Evolutionary conservation across 2,888 invertebrate species (phyloP).

Genomic region (Alloscopus bannaensis): DNA sequence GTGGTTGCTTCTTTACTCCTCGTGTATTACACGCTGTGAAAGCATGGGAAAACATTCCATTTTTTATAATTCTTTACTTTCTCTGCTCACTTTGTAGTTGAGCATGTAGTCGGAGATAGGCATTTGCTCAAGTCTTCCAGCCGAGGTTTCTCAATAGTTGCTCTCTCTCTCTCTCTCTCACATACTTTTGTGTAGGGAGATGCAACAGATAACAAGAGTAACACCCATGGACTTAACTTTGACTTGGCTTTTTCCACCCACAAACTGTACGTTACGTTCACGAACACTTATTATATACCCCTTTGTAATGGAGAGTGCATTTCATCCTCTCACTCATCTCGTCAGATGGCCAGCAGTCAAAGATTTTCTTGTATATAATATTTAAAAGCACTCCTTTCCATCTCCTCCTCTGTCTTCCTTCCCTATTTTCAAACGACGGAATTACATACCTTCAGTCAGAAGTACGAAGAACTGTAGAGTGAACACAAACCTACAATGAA

Average conservation of each 20-base stretch:
- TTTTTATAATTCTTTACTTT: background rate
- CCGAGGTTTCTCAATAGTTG: background rate
- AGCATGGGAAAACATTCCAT: background rate
- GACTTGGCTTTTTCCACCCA: conserved; percentile 1
- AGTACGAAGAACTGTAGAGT: no score
- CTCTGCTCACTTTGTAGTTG: background rate
- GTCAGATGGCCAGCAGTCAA: conserved; percentile 3
- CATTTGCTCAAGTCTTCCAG: background rate
- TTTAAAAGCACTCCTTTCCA: conserved; percentile 10
- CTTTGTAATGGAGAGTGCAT: background rate
- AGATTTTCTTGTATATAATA: conserved; percentile 17
- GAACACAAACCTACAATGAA: no score
- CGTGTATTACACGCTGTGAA: background rate
- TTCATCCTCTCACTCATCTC: background rate
- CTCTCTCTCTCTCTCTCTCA: no score
- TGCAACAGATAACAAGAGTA: no score
- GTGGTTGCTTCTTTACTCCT: background rate
- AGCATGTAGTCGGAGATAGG: background rate
- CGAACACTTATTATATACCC: background rate
- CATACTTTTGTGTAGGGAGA: no score
- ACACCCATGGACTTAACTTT: no score
- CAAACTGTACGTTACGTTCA: conserved; percentile 19
- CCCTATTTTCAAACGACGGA: conserved; percentile 24
- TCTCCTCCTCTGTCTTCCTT: background rate
- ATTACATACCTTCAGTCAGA: no score